A percentile compares a stretch with the other conserved stretches of the same genome.
Evolutionary conservation across 2,113 vertebrate genomes (phyloP).

Genomic region (Eulemur macaco): DNA sequence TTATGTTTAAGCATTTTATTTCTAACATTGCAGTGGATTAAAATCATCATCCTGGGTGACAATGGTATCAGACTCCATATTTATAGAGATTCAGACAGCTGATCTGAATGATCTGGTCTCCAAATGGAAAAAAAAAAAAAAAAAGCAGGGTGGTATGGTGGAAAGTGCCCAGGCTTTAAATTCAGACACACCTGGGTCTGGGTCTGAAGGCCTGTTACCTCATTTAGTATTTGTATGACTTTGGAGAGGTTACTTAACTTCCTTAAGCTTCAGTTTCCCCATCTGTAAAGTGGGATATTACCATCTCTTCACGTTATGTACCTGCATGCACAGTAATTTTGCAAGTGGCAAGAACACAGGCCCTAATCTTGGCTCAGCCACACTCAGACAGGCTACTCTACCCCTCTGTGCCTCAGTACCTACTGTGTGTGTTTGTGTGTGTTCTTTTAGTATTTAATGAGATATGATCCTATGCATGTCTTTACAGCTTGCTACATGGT

Average conservation of each 20-base stretch:
- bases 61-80: neutral
- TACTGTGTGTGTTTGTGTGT: neutral
- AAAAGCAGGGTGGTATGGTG: neutral
- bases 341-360: neutral
- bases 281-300: neutral
- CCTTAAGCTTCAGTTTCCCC: neutral
- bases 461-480: neutral
- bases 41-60: neutral
- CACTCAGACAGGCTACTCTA: neutral
- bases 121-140: neutral
- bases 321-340: neutral
- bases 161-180: neutral
- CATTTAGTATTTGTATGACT: neutral
- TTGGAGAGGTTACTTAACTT: neutral
- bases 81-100: neutral
- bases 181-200: neutral
- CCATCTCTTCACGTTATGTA: neutral
- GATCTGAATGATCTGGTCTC: neutral
- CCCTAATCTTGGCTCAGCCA: neutral
- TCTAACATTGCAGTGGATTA: neutral
- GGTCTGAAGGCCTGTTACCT: neutral
- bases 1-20: neutral
- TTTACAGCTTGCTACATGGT: neutral
- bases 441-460: neutral
- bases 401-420: neutral